Evolutionary conservation across 2,888 invertebrate species (phyloP).

Genomic region (Gymnocheta viridis): DNA sequence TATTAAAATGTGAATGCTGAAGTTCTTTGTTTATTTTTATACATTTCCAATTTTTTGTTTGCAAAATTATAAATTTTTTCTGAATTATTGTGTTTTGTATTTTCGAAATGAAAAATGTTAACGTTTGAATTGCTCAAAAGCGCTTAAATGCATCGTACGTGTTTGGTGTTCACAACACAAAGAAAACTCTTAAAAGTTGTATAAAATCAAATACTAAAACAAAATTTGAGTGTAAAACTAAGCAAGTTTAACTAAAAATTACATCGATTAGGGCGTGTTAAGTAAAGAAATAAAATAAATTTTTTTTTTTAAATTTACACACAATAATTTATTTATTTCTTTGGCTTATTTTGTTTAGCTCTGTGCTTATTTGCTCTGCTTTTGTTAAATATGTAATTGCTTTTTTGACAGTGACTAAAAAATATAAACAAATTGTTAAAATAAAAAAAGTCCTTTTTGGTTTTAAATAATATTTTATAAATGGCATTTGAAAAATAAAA

Average conservation of each 20-base stretch:
- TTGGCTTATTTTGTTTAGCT: constrained; percentile 1
- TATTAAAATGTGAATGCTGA: background rate
- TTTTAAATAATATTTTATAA: background rate
- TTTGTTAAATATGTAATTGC: constrained; percentile 1
- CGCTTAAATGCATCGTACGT: constrained; percentile 63
- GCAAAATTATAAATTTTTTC: constrained; percentile 9
- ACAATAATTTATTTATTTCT: constrained; percentile 34
- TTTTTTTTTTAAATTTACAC: constrained; percentile 34
- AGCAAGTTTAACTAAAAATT: constrained; percentile 36
- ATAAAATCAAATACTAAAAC: background rate
- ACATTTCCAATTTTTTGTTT: background rate
- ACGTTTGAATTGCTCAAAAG: constrained; percentile 63
- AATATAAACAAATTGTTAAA: background rate
- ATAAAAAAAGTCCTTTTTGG: background rate
- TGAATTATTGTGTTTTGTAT: constrained; percentile 32
- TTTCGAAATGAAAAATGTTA: constrained; percentile 28
- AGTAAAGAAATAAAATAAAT: background rate
- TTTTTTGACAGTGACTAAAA: constrained; percentile 15
- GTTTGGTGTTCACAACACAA: constrained; percentile 53
- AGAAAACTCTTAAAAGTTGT: constrained; percentile 3
- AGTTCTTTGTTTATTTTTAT: background rate
- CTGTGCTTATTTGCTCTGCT: background rate
- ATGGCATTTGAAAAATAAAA: background rate
- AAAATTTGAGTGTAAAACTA: background rate
- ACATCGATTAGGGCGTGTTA: constrained; percentile 48